Percentiles rank a stretch among this genome's conserved stretches.
Evolutionary conservation across 2,113 vertebrate species (phyloP).

Genomic region (Saccopteryx leptura): DNA sequence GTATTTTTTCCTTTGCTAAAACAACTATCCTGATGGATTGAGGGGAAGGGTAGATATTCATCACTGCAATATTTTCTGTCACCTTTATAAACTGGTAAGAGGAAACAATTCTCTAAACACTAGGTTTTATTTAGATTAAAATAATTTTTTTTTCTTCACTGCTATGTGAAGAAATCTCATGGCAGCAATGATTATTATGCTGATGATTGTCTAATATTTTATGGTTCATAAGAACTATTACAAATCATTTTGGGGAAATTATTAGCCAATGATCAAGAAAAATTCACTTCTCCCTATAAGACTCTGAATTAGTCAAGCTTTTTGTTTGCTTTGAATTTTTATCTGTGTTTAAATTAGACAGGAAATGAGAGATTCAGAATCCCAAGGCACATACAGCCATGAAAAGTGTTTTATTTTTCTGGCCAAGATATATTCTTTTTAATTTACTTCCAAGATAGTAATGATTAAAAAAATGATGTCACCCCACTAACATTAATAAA

Average conservation of each 20-base stretch:
- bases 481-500: no score
- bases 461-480: neutral
- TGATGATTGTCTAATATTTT: constrained; percentile 3
- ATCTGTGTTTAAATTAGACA: neutral
- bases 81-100: neutral
- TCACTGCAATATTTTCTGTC: neutral
- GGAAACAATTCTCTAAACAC: neutral
- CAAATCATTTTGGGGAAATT: neutral
- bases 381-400: neutral
- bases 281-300: neutral
- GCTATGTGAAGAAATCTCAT: neutral
- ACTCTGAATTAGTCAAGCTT: neutral
- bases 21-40: neutral
- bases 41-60: neutral
- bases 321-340: neutral
- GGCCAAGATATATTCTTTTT: neutral
- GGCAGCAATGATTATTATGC: neutral
- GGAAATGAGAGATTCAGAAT: constrained; percentile 1
- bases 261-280: neutral
- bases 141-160: neutral
- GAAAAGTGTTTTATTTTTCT: neutral
- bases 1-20: neutral
- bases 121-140: neutral
- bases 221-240: neutral
- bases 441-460: neutral